Conservation (phyloP, 2,797 vertebrate species). For the Clarias platycephalus region DNA sequence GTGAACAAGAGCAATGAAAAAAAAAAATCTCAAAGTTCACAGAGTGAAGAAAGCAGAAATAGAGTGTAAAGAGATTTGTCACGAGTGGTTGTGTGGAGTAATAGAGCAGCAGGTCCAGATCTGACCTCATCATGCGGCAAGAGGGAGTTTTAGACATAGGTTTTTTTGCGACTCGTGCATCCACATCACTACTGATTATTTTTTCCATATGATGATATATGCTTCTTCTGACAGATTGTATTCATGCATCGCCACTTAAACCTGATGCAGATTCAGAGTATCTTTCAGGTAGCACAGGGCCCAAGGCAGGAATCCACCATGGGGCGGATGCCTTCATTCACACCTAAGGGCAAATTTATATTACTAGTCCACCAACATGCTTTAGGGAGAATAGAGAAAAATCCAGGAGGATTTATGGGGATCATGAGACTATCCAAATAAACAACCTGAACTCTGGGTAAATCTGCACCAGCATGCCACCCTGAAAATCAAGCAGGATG, state of each 20-base stretch:
- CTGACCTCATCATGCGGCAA: not conserved
- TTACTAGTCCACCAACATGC: not conserved
- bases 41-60: not conserved
- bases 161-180: not conserved
- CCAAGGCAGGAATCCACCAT: not conserved
- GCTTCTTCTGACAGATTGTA: not conserved
- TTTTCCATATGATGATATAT: not conserved
- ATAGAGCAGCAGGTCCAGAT: not conserved
- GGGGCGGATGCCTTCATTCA: not conserved
- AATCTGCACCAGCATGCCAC: not conserved
- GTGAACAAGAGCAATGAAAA: not conserved
- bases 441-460: not conserved
- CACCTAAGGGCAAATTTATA: not conserved
- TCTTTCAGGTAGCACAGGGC: not conserved
- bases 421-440: not conserved
- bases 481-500: not conserved
- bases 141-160: not conserved
- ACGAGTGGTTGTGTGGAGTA: not conserved
- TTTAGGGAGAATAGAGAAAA: not conserved
- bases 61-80: slow-evolving; percentile 8
- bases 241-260: not conserved
- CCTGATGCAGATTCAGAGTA: not conserved
- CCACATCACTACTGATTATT: not conserved
- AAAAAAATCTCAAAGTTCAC: not conserved
- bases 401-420: not conserved